Percentiles rank a stretch among this genome's conserved stretches.
Evolutionary conservation across 23 tunicate genomes (phyloP).

Genomic region (Diplosoma virens): DNA sequence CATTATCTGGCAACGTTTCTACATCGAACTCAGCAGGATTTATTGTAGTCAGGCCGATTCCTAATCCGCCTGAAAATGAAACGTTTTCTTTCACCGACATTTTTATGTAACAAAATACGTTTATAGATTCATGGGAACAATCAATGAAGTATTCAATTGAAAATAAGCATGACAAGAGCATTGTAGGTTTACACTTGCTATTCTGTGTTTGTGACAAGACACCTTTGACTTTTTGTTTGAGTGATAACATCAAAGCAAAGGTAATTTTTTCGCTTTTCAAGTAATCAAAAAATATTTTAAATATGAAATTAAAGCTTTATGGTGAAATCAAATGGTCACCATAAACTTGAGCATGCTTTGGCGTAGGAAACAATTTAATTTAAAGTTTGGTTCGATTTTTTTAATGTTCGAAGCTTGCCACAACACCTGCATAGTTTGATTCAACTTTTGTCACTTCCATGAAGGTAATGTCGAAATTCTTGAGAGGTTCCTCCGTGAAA

Average conservation of each 20-base stretch:
- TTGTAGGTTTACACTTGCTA: too few relatives aligned
- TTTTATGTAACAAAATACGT: too few relatives aligned
- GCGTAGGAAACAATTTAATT: background rate
- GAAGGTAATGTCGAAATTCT: slow-evolving; percentile 46
- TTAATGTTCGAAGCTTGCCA: too few relatives aligned
- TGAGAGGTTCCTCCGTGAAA: slow-evolving; percentile 45
- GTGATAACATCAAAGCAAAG: too few relatives aligned
- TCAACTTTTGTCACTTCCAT: slow-evolving; percentile 62
- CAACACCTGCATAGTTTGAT: slow-evolving; percentile 63
- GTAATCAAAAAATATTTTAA: background rate
- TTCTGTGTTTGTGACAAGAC: too few relatives aligned
- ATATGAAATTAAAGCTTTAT: background rate
- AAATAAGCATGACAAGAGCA: too few relatives aligned
- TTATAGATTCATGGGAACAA: too few relatives aligned
- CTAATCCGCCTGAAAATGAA: slow-evolving; percentile 53
- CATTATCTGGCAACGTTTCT: slow-evolving; percentile 62
- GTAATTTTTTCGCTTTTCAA: too few relatives aligned
- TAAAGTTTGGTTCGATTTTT: background rate
- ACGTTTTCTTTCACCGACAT: too few relatives aligned
- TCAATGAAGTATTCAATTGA: too few relatives aligned
- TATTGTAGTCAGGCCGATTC: slow-evolving; percentile 68
- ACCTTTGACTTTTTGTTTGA: too few relatives aligned
- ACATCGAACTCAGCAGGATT: slow-evolving; percentile 40
- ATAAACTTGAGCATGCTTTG: too few relatives aligned
- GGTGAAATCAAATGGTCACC: background rate